A percentile compares a stretch with the other conserved stretches of the same genome.
These are phyloP conservation scores for Pseudomyrmex pallidus DNA, from an alignment of 1,140 invertebrate species.

Conservation along the genomic window DNA sequence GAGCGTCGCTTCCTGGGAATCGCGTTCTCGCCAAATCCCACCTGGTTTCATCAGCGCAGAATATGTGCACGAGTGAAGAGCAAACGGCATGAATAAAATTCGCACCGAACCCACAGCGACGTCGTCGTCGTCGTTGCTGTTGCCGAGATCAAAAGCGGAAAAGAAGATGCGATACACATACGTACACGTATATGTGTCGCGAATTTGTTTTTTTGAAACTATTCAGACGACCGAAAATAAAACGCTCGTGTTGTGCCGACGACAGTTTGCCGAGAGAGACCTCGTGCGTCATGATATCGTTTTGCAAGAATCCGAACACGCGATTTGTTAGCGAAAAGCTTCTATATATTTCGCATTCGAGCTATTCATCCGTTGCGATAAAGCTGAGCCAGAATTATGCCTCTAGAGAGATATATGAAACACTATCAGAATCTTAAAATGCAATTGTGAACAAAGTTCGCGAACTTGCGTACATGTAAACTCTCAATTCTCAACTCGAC, in stretches of 20 bases:
- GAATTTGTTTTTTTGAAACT: constrained; percentile 22
- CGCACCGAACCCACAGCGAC: background rate
- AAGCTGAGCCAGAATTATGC: background rate
- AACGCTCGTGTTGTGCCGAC: background rate
- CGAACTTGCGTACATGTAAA: constrained; percentile 9
- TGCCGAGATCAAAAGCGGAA: constrained; percentile 31
- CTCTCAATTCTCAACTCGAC: constrained; percentile 1
- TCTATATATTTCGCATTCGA: background rate
- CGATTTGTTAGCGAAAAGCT: constrained; percentile 1
- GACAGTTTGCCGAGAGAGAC: background rate
- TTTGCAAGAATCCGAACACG: background rate
- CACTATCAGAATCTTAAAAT: constrained; percentile 17
- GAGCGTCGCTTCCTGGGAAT: constrained; percentile 21
- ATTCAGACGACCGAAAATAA: constrained; percentile 7
- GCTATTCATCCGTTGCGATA: background rate
- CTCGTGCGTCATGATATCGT: constrained; percentile 18
- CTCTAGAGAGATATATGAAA: background rate
- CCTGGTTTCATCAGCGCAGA: constrained; percentile 26
- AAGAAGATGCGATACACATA: background rate
- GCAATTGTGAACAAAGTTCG: constrained; percentile 21
- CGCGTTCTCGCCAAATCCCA: constrained; percentile 17
- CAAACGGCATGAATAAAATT: constrained; percentile 37
- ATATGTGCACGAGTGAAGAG: constrained; percentile 10
- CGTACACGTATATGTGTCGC: background rate
- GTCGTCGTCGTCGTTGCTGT: background rate